Percentiles rank a stretch among this genome's conserved stretches.
Conservation (phyloP, 64 coral and sea anemone genomes). For the Catalaphyllia jardinei region DNA sequence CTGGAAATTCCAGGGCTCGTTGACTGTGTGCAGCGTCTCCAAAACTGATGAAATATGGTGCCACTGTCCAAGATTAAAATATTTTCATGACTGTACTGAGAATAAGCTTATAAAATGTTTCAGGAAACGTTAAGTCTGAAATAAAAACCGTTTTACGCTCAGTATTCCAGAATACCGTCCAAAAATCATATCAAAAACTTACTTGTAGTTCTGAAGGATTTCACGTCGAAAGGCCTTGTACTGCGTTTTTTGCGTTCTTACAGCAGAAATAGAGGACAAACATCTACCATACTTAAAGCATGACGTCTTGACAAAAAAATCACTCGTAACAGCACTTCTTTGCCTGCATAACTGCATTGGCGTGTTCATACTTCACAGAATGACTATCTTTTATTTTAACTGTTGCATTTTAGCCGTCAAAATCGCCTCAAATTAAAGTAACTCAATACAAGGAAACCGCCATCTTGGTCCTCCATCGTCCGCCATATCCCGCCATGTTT, state of each 20-base stretch:
- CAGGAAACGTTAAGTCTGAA: neutral
- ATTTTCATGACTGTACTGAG: neutral
- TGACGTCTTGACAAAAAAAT: neutral
- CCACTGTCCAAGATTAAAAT: neutral
- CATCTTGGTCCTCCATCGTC: neutral
- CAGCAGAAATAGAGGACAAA: neutral
- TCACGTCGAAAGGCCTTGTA: neutral
- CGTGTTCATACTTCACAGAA: neutral
- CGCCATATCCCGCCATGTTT: neutral
- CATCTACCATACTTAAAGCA: neutral
- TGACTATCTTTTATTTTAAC: neutral
- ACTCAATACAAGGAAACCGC: neutral
- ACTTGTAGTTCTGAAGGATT: neutral
- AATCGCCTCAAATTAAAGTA: neutral
- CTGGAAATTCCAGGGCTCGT: conserved; percentile 1
- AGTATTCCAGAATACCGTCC: too few species aligned
- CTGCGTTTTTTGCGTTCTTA: neutral
- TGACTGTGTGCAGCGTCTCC: conserved; percentile 10
- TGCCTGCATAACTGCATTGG: neutral
- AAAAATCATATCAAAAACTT: neutral
- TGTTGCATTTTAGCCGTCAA: neutral
- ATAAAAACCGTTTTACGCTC: neutral
- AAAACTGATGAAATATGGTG: neutral
- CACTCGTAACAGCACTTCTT: neutral
- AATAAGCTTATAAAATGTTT: neutral